Evolutionary conservation across 2,797 vertebrate species (phyloP).

Genomic region (Cheirogaleus major): DNA sequence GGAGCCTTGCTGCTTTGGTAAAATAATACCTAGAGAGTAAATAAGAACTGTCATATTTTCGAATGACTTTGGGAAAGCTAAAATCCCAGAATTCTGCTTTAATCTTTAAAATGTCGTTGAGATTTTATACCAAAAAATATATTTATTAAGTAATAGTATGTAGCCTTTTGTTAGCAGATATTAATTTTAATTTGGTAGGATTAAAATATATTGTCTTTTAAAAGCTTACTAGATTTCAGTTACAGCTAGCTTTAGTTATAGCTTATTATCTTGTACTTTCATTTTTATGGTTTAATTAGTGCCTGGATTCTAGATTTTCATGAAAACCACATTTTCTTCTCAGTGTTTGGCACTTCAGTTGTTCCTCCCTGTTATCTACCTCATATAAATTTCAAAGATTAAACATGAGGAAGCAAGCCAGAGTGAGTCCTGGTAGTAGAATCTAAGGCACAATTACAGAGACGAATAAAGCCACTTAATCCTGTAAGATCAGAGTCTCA

Average conservation of each 20-base stretch:
- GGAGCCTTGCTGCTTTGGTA: background rate
- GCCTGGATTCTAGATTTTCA: background rate
- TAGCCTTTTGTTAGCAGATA: background rate
- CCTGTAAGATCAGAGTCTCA: background rate
- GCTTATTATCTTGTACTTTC: background rate
- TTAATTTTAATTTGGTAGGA: constrained; percentile 18
- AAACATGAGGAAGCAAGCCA: background rate
- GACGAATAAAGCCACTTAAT: background rate
- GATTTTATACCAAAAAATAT: background rate
- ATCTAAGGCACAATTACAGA: background rate
- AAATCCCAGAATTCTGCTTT: constrained; percentile 18
- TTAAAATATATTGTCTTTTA: background rate
- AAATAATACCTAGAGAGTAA: background rate
- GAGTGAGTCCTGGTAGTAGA: background rate
- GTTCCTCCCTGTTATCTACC: background rate
- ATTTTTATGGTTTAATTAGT: constrained; percentile 15
- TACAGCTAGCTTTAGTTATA: background rate
- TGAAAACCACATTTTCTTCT: background rate
- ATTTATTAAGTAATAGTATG: background rate
- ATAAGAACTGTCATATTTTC: constrained; percentile 24
- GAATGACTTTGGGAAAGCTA: constrained; percentile 1
- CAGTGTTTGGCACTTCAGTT: background rate
- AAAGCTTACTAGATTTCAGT: constrained; percentile 18
- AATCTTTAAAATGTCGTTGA: constrained; percentile 12
- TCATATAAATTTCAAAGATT: background rate